These are phyloP conservation scores for Charanyca ferruginea DNA, from an alignment of 2,888 invertebrate species.

Conservation along the genomic window DNA sequence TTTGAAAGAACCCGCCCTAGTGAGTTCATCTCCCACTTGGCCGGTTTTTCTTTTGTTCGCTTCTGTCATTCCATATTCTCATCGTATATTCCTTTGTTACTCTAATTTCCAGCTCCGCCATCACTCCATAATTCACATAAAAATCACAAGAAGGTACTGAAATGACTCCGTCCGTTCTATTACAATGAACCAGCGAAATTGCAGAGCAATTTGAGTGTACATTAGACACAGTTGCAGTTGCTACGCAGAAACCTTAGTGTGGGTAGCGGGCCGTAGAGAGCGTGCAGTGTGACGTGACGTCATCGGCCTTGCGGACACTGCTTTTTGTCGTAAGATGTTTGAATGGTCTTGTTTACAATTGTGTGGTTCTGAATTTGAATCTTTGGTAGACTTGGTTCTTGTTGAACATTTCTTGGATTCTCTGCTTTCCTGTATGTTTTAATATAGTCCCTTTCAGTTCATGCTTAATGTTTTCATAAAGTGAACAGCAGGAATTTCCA, in stretches of 20 bases:
- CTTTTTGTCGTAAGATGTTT: constrained; percentile 46
- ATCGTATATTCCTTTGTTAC: no score
- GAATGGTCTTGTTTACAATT: constrained; percentile 21
- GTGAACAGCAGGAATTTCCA: no score
- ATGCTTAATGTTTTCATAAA: no score
- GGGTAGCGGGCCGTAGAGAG: constrained; percentile 48
- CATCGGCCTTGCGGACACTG: constrained; percentile 53
- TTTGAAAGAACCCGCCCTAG: no score
- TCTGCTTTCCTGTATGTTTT: not conserved
- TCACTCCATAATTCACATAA: constrained; percentile 40
- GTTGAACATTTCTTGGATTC: not conserved
- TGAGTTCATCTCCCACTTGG: no score
- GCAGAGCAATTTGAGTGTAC: constrained; percentile 55
- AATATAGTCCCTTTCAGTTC: no score
- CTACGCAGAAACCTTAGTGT: constrained; percentile 51
- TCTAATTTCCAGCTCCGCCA: not conserved
- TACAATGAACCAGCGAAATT: constrained; percentile 54
- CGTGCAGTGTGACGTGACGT: constrained; percentile 60
- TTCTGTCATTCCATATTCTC: no score
- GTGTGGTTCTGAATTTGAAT: constrained; percentile 1
- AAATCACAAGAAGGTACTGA: constrained; percentile 21
- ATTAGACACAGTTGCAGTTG: constrained; percentile 53
- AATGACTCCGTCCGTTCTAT: constrained; percentile 43
- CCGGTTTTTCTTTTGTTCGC: no score
- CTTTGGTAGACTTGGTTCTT: not conserved